These are phyloP conservation scores for Sarcophilus harrisii DNA, from an alignment of 2,797 vertebrate species.

Conservation along the genomic window DNA sequence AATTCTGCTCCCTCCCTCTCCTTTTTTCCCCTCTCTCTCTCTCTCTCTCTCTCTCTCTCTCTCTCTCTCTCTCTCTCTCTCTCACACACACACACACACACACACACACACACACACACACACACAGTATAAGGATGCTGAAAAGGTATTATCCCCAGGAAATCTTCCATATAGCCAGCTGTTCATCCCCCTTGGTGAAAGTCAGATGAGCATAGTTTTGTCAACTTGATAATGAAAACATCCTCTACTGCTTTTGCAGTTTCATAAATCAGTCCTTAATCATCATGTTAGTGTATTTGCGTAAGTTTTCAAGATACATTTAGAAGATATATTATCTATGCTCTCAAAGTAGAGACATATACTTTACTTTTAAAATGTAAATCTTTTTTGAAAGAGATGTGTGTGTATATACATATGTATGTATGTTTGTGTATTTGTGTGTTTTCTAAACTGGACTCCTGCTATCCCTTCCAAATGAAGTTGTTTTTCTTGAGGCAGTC, in stretches of 20 bases:
- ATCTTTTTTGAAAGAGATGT: conserved; percentile 39
- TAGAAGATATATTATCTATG: conserved; percentile 51
- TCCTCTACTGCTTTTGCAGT: conserved; percentile 12
- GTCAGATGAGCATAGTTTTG: neutral
- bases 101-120: rapidly evolving
- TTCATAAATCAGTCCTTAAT: conserved; percentile 49
- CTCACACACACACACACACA: neutral
- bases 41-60: neutral
- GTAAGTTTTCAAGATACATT: conserved; percentile 53
- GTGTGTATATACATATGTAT: neutral
- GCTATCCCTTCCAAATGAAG: neutral
- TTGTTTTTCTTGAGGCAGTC: conserved; percentile 13
- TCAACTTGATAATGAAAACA: conserved; percentile 30
- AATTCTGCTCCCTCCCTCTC: neutral
- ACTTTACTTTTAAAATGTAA: conserved; percentile 50
- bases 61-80: neutral
- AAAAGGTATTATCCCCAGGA: conserved; percentile 5
- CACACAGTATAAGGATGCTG: neutral
- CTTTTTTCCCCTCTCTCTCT: no score
- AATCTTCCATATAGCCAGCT: conserved; percentile 22
- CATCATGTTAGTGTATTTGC: conserved; percentile 52
- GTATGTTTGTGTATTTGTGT: conserved; percentile 31
- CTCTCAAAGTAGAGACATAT: conserved; percentile 48
- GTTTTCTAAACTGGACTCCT: conserved; percentile 33
- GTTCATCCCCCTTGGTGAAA: neutral